Conservation (phyloP, 1,140 invertebrate species). For the Euschistus heros region DNA sequence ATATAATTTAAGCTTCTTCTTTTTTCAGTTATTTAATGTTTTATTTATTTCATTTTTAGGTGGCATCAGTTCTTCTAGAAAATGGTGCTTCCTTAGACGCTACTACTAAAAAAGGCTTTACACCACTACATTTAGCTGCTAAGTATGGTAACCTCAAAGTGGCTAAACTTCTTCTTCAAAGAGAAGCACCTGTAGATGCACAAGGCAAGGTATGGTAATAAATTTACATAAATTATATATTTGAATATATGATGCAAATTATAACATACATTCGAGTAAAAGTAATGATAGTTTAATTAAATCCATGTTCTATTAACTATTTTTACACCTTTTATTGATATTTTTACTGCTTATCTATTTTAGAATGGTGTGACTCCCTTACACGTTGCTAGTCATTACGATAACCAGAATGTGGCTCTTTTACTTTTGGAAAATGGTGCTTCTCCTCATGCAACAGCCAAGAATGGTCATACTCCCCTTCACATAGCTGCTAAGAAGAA, state of each 20-base stretch:
- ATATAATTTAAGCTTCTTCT: no score
- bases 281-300: neutral
- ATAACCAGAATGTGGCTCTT: conserved; percentile 85
- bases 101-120: conserved; percentile 94
- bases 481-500: conserved; percentile 98
- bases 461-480: conserved; percentile 96
- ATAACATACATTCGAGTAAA: neutral
- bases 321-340: neutral
- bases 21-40: no score
- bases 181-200: conserved; percentile 82
- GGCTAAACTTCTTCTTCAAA: conserved; percentile 71
- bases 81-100: conserved; percentile 83
- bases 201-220: conserved; percentile 66
- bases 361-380: conserved; percentile 93
- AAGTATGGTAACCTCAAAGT: conserved; percentile 96
- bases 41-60: conserved; percentile 50
- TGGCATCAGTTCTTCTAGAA: conserved; percentile 82
- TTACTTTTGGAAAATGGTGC: conserved; percentile 88
- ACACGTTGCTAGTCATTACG: conserved; percentile 96
- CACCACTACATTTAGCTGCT: conserved; percentile 89
- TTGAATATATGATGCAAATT: neutral
- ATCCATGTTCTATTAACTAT: neutral
- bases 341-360: conserved; percentile 15
- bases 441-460: conserved; percentile 87
- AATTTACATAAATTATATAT: neutral